Base-by-base conservation (phyloP, 2,888 invertebrate genomes). In the Colletes collaris region DNA sequence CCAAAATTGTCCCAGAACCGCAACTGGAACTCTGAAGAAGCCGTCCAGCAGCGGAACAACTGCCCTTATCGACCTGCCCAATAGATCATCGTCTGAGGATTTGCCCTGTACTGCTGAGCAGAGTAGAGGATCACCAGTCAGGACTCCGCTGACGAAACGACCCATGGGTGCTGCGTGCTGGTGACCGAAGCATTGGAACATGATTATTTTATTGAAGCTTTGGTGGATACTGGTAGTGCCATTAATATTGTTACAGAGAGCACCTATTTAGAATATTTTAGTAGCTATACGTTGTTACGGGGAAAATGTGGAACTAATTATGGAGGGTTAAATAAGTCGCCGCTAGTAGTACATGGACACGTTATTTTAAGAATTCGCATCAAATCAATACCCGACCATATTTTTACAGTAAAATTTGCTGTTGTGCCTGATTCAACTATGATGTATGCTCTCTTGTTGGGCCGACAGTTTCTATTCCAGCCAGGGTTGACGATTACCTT, bases 361-460 rank as follows among this genome's bases (percentile, higher is more conserved):
- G 7, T 69, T 40, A n/a, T 19, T 0, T 2, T 16, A 35, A 13
- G 8, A 4, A 40, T 69, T 3, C 68, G 68, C 11, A 8, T 69
- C 2, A 27, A 59, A 3, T 44, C 37, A 13, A 52, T 69, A 69
- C 40, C 27, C 0, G 10, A 52, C 7, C 27, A 59, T 50, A 19
- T 13, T 13, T 60, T 69, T 27, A 40, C 50, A 0, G 50, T 60
- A 8, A 50, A 37, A 7, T 19, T 69, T 19, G 52, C 59, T 6
- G 19, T 69, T 27, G 68, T 69, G 27, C 68, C 68, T 44, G 68
- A 69, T 13, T 52, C 68, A 0, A 69, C 68, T 13, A 69, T 69
- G 60, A 52, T 60, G 0, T 69, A 69, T 10, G 68, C 27, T 0
- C 16, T 37, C 2, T 11, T 69, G 8, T 60, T 69, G 19, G 52